Evolutionary conservation across 2,888 invertebrate species (phyloP).

Genomic region (Agrochola lota): DNA sequence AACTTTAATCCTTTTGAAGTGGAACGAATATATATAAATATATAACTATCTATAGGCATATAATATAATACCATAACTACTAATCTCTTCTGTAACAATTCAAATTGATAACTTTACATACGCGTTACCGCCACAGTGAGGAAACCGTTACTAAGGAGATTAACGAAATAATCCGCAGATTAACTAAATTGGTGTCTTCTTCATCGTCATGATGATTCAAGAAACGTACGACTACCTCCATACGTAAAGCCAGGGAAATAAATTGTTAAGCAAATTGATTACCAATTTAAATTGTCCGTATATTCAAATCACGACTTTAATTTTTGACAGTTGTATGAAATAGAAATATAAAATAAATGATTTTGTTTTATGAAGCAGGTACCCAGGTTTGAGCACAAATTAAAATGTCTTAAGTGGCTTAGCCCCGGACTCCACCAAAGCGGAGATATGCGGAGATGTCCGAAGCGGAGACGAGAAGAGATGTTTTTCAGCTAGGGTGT

Average conservation of each 20-base stretch:
- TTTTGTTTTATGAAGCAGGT: background rate
- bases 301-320: background rate
- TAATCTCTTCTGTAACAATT: slow-evolving; percentile 30
- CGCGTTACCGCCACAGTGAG: background rate
- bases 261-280: background rate
- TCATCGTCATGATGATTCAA: background rate
- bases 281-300: background rate
- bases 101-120: slow-evolving; percentile 40
- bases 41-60: background rate
- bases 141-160: slow-evolving; percentile 19
- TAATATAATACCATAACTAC: slow-evolving; percentile 8
- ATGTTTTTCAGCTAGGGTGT: too few relatives aligned
- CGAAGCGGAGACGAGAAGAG: too few relatives aligned
- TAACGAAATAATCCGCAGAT: slow-evolving; percentile 25
- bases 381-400: background rate
- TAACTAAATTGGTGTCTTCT: slow-evolving; percentile 36
- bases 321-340: background rate
- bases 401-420: background rate
- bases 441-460: too few relatives aligned
- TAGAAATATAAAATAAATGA: background rate
- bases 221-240: background rate
- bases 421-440: too few relatives aligned
- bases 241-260: background rate
- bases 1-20: slow-evolving; percentile 22
- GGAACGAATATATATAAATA: background rate